phyloP scores from a whole-genome alignment of 2,797 vertebrate genomes.

The Mycteria americana region DNA sequence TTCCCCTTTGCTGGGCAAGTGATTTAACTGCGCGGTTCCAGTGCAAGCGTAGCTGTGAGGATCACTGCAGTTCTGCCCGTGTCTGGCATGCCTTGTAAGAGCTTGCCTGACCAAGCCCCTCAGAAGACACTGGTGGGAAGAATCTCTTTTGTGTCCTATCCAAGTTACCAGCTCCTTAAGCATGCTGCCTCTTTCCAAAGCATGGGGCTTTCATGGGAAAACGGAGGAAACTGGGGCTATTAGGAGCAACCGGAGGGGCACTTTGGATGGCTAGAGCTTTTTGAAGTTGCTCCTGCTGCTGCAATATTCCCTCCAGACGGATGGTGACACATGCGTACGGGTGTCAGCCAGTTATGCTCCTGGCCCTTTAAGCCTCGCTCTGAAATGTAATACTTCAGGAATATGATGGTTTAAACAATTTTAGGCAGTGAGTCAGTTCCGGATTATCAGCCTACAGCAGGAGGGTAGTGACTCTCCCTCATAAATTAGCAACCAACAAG shows the following conservation, averaged over 20 bases:
- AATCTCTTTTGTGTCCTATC: not conserved
- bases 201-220: not conserved
- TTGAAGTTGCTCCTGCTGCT: not conserved
- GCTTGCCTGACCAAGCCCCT: not conserved
- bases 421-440: slow-evolving; percentile 60
- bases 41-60: not conserved
- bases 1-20: not conserved
- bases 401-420: slow-evolving; percentile 46
- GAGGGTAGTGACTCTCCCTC: not conserved
- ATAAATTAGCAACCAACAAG: slow-evolving; percentile 9
- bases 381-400: slow-evolving; percentile 46
- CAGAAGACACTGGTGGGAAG: not conserved
- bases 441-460: slow-evolving; percentile 21
- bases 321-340: not conserved
- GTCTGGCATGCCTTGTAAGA: not conserved
- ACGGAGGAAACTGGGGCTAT: not conserved
- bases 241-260: not conserved
- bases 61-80: not conserved
- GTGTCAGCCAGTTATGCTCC: not conserved
- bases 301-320: not conserved
- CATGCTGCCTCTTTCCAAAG: not conserved
- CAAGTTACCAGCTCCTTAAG: not conserved
- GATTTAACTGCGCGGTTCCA: not conserved
- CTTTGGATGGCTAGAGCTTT: not conserved
- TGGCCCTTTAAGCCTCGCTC: not conserved